A percentile compares a stretch with the other conserved stretches of the same genome.
These are phyloP conservation scores for Polypterus senegalus DNA, from an alignment of 2,113 vertebrate species.

Conservation along the genomic window DNA sequence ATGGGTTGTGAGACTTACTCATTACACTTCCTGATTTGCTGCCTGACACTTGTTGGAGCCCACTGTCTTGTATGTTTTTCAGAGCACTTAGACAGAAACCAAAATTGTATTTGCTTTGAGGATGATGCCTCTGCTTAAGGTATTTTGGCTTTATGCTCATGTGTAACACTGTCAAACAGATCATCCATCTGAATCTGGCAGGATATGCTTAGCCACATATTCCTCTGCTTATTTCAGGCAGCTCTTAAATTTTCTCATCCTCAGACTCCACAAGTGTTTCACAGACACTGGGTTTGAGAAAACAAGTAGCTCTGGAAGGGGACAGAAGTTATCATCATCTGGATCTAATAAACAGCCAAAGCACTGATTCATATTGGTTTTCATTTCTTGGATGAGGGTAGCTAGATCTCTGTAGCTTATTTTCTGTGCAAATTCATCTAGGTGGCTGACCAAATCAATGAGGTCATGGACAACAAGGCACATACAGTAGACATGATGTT, in stretches of 20 bases:
- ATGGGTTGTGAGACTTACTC: constrained; percentile 18
- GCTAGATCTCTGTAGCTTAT: constrained; percentile 8
- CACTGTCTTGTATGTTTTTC: too few species aligned
- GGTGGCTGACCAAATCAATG: too few species aligned
- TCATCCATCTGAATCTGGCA: constrained; percentile 7
- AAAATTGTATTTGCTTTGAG: constrained; percentile 9
- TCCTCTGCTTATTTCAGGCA: constrained; percentile 16
- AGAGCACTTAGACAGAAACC: constrained; percentile 14
- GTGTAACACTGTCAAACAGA: constrained; percentile 13
- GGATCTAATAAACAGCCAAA: constrained; percentile 13
- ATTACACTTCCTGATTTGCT: constrained; percentile 18
- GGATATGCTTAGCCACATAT: too few species aligned
- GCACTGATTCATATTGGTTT: constrained; percentile 8
- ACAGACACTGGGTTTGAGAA: constrained; percentile 16
- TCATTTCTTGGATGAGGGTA: constrained; percentile 15
- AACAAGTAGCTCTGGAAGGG: constrained; percentile 16
- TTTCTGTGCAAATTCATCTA: constrained; percentile 8
- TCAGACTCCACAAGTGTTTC: constrained; percentile 13
- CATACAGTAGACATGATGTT: too few species aligned
- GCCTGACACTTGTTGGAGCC: constrained; percentile 9
- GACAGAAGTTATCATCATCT: constrained; percentile 10
- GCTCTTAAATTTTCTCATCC: constrained; percentile 17
- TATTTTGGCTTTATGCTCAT: constrained; percentile 8
- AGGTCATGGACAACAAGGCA: too few species aligned
- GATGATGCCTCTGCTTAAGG: constrained; percentile 6